Percentiles rank a stretch among this genome's conserved stretches.
Evolutionary conservation across 2,797 vertebrate genomes (phyloP).

Genomic region (Bufotes viridis): DNA sequence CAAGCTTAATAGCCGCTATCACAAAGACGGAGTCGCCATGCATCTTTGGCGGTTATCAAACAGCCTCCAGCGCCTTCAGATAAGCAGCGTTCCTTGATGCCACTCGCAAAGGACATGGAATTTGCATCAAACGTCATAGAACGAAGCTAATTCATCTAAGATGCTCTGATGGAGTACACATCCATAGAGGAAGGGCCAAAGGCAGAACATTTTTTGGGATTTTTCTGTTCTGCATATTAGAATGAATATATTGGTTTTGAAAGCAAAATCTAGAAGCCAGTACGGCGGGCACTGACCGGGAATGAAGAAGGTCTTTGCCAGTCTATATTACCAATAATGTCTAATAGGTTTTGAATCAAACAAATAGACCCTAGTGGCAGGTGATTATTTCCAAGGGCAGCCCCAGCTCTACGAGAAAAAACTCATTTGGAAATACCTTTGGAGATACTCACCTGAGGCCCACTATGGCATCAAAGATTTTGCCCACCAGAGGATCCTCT

Average conservation of each 20-base stretch:
- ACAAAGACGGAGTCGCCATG: slow-evolving; percentile 43
- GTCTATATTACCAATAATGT: no score
- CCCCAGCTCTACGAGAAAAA: no score
- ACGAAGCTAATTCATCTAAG: slow-evolving; percentile 32
- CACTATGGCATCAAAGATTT: no score
- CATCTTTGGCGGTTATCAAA: slow-evolving; percentile 37
- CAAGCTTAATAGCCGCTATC: slow-evolving; percentile 47
- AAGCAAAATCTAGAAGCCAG: background rate
- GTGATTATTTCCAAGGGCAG: no score
- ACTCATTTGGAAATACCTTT: no score
- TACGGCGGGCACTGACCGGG: no score
- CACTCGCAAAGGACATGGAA: slow-evolving; percentile 32
- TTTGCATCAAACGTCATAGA: slow-evolving; percentile 58
- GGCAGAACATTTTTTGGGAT: background rate
- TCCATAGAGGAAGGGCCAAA: background rate
- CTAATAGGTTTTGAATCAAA: no score
- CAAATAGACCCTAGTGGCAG: no score
- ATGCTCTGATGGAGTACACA: background rate
- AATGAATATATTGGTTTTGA: background rate
- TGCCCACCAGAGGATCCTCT: no score
- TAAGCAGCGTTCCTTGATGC: slow-evolving; percentile 8
- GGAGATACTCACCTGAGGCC: no score
- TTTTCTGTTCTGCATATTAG: background rate
- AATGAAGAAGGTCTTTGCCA: no score
- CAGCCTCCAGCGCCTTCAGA: slow-evolving; percentile 37